These are phyloP conservation scores for Loripinus fragilis DNA, from an alignment of 2,888 invertebrate species.

Conservation along the genomic window DNA sequence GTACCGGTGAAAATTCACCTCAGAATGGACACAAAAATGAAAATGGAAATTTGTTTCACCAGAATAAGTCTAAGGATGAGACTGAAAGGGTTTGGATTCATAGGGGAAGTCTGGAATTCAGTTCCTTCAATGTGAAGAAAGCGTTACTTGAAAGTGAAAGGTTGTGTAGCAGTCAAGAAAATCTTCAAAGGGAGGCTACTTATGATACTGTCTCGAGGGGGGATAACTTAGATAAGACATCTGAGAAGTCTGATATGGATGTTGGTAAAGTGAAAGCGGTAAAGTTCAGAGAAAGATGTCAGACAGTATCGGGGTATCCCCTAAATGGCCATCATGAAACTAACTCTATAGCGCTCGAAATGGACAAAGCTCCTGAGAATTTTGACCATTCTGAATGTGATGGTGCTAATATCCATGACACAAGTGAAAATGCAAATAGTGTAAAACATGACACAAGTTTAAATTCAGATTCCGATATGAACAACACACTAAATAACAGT, in stretches of 20 bases:
- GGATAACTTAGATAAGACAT: neutral
- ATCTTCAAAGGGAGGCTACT: constrained; percentile 57
- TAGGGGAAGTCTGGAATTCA: constrained; percentile 74
- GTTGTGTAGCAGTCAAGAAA: constrained; percentile 75
- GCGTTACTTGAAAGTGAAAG: constrained; percentile 59
- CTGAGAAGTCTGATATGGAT: neutral
- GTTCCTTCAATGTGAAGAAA: constrained; percentile 66
- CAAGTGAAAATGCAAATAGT: neutral
- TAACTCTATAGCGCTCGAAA: neutral
- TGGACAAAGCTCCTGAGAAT: neutral
- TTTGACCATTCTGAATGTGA: too few species aligned
- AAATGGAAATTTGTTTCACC: neutral
- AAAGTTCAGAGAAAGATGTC: constrained; percentile 24
- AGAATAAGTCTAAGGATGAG: constrained; percentile 52
- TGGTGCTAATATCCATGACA: neutral
- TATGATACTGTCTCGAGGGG: constrained; percentile 12
- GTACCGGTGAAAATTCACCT: neutral
- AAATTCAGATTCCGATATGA: neutral
- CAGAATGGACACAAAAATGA: constrained; percentile 24
- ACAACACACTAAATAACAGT: neutral
- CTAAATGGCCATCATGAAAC: constrained; percentile 10
- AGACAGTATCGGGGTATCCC: constrained; percentile 49
- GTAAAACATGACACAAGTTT: neutral
- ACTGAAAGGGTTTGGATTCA: constrained; percentile 72
- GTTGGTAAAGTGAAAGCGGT: neutral